These are phyloP conservation scores for Galeruca laticollis DNA, from an alignment of 2,888 invertebrate genomes.

Conservation along the genomic window DNA sequence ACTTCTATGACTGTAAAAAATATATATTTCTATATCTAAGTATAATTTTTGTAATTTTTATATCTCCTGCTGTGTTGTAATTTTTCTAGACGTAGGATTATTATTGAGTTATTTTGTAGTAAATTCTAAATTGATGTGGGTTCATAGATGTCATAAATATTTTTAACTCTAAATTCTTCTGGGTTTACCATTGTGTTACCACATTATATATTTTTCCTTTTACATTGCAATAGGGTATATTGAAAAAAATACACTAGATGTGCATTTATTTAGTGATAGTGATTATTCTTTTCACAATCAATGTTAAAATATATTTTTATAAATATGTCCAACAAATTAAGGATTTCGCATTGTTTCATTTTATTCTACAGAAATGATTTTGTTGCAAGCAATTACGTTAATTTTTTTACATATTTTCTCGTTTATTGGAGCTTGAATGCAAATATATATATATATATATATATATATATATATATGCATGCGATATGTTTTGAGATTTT, in stretches of 20 bases:
- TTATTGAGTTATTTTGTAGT: conserved; percentile 37
- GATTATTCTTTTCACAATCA: background rate
- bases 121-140: conserved; percentile 33
- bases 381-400: background rate
- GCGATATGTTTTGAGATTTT: conserved; percentile 14
- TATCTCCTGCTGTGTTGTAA: conserved; percentile 52
- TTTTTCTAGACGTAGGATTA: conserved; percentile 45
- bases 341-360: background rate
- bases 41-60: conserved; percentile 52
- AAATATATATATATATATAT: too few relatives aligned
- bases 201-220: conserved; percentile 31
- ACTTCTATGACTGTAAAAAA: conserved; percentile 31
- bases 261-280: conserved; percentile 4
- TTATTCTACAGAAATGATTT: background rate
- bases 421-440: background rate
- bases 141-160: conserved; percentile 28
- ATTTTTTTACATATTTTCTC: conserved; percentile 21
- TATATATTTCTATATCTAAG: conserved; percentile 35
- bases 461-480: too few relatives aligned
- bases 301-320: conserved; percentile 4
- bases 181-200: conserved; percentile 48
- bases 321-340: background rate
- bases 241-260: background rate
- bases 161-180: conserved; percentile 10
- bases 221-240: background rate